Evolutionary conservation across 2,797 vertebrate genomes (phyloP).

Genomic region (Paedocypris micromegethes): DNA sequence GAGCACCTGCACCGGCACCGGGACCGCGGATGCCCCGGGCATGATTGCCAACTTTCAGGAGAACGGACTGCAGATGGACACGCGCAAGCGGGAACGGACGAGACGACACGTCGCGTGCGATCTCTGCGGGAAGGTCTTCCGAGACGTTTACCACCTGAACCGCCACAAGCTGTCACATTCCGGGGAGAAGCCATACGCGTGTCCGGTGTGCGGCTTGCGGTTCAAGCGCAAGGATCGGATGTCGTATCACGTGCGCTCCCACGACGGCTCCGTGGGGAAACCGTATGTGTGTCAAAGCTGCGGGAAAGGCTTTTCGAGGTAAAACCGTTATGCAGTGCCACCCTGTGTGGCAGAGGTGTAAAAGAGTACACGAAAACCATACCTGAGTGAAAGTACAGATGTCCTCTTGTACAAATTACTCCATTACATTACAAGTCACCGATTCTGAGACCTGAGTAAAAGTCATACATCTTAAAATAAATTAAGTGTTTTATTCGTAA

Average conservation of each 20-base stretch:
- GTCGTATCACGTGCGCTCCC: conserved; percentile 97
- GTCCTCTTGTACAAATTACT: no score
- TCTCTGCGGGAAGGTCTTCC: conserved; percentile 96
- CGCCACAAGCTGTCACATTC: conserved; percentile 98
- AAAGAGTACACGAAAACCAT: no score
- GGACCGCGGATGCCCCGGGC: conserved; percentile 51
- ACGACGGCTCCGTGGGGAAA: conserved; percentile 97
- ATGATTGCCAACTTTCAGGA: conserved; percentile 56
- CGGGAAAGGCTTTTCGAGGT: conserved; percentile 99
- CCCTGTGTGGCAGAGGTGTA: no score
- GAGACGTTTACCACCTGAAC: conserved; percentile 97
- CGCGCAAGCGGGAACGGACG: conserved; percentile 88
- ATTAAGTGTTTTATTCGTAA: no score
- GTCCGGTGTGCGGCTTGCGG: conserved; percentile 90
- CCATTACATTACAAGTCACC: no score
- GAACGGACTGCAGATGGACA: conserved; percentile 62
- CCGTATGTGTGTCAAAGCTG: conserved; percentile 99
- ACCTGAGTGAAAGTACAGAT: no score
- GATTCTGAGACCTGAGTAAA: no score
- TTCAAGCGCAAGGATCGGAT: conserved; percentile 98
- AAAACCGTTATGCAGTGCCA: conserved; percentile 10
- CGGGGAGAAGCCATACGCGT: conserved; percentile 98
- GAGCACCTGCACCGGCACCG: conserved; percentile 41
- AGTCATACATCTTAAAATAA: no score
- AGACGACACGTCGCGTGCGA: conserved; percentile 96